Conservation (phyloP, 1,140 invertebrate species). For the Agraylea sexmaculata region DNA sequence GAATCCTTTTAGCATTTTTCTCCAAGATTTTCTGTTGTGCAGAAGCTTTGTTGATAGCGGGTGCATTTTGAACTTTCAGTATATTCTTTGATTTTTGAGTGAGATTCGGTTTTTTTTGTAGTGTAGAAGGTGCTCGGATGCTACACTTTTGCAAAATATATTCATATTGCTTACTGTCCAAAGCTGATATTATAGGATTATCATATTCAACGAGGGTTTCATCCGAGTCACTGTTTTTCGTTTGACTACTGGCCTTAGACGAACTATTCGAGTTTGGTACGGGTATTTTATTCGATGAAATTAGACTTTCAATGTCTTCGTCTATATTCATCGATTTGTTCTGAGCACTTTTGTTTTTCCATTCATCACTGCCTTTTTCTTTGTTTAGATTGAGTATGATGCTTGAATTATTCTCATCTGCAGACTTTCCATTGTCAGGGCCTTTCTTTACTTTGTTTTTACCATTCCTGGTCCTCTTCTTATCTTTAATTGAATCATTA, state of each 20-base stretch:
- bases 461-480: slow-evolving; percentile 35
- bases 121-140: slow-evolving; percentile 34
- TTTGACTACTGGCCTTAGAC: slow-evolving; percentile 20
- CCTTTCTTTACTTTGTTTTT: slow-evolving; percentile 42
- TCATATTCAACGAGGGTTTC: slow-evolving; percentile 28
- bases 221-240: slow-evolving; percentile 1
- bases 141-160: slow-evolving; percentile 37
- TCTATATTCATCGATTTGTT: slow-evolving; percentile 24
- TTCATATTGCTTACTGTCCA: slow-evolving; percentile 39
- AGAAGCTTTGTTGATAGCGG: slow-evolving; percentile 30
- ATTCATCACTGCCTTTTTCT: slow-evolving; percentile 6
- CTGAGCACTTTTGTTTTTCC: slow-evolving; percentile 20
- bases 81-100: slow-evolving; percentile 34
- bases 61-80: slow-evolving; percentile 29
- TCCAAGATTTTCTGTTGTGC: slow-evolving; percentile 31
- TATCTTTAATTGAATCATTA: slow-evolving; percentile 32
- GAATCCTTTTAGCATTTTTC: slow-evolving; percentile 35
- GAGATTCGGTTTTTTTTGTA: slow-evolving; percentile 27
- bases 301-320: slow-evolving; percentile 39
- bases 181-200: slow-evolving; percentile 20
- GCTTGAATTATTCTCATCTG: slow-evolving; percentile 29
- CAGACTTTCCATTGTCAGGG: slow-evolving; percentile 28
- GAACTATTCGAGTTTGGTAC: slow-evolving; percentile 24
- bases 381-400: slow-evolving; percentile 21
- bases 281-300: slow-evolving; percentile 38